Percentiles rank a stretch among this genome's conserved stretches.
These are phyloP conservation scores for Nicator chloris DNA, from an alignment of 2,113 vertebrate genomes.

Conservation along the genomic window DNA sequence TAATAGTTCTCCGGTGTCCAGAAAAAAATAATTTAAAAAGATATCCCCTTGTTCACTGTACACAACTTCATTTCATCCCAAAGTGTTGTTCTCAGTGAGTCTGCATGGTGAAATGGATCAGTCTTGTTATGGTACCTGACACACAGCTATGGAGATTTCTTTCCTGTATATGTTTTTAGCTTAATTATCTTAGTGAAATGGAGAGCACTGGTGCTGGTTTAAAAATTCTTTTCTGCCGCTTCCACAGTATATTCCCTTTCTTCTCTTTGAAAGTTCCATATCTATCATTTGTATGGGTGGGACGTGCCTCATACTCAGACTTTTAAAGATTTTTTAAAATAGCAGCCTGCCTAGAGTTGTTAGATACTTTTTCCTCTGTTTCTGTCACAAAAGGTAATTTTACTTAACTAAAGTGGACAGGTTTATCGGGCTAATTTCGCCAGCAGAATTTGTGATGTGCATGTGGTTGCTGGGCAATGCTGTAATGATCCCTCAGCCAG, in stretches of 20 bases:
- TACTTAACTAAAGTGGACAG: not conserved
- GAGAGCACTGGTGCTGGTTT: not conserved
- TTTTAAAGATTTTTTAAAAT: not conserved
- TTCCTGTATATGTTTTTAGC: not conserved
- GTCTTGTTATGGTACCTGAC: not conserved
- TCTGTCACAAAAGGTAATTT: not conserved
- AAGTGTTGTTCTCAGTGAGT: not conserved
- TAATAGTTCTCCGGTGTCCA: not conserved
- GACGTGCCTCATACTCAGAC: not conserved
- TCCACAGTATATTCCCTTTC: not conserved
- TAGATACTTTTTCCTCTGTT: not conserved
- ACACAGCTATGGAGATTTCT: not conserved
- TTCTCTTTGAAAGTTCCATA: not conserved
- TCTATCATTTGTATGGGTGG: accelerated
- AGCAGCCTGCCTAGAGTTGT: not conserved
- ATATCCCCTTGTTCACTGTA: not conserved
- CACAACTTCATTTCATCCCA: not conserved
- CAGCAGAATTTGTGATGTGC: not conserved
- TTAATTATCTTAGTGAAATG: not conserved
- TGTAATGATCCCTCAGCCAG: not conserved
- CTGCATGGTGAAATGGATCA: not conserved
- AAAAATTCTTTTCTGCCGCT: not conserved
- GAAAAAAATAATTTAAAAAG: not conserved
- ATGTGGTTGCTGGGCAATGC: not conserved
- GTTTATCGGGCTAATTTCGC: not conserved